Conservation (phyloP, 92 coral and sea anemone species). For the Parazoanthus darwini region DNA sequence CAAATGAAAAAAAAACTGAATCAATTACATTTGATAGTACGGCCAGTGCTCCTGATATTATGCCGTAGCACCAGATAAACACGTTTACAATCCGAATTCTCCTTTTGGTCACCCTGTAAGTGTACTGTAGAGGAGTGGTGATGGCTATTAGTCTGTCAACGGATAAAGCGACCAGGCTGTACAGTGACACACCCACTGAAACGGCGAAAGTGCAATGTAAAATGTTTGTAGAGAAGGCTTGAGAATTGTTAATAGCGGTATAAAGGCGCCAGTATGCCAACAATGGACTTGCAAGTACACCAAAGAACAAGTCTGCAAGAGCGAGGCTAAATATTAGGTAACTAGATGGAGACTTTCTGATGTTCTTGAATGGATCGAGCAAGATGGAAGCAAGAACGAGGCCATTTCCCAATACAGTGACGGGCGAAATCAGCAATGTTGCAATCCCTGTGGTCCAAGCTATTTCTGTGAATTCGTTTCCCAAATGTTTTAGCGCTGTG, state of each 20-base stretch:
- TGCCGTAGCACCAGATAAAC: not conserved
- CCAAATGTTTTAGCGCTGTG: too few species aligned
- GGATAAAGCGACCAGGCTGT: too few species aligned
- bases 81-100: not conserved
- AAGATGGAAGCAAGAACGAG: too few species aligned
- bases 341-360: not conserved
- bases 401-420: not conserved
- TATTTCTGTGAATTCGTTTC: not conserved
- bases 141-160: not conserved
- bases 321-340: not conserved
- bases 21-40: too few species aligned
- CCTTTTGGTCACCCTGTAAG: not conserved
- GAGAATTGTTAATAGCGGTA: not conserved
- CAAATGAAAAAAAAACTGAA: too few species aligned
- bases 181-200: too few species aligned
- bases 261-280: not conserved
- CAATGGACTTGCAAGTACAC: not conserved
- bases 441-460: not conserved
- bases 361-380: not conserved
- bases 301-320: not conserved
- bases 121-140: not conserved
- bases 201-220: too few species aligned
- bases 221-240: too few species aligned
- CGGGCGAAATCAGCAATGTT: not conserved
- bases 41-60: not conserved